A percentile compares a stretch with the other conserved stretches of the same genome.
These are phyloP conservation scores for Drosophila pseudoananassae DNA, from an alignment of 1,140 invertebrate species.

Conservation along the genomic window DNA sequence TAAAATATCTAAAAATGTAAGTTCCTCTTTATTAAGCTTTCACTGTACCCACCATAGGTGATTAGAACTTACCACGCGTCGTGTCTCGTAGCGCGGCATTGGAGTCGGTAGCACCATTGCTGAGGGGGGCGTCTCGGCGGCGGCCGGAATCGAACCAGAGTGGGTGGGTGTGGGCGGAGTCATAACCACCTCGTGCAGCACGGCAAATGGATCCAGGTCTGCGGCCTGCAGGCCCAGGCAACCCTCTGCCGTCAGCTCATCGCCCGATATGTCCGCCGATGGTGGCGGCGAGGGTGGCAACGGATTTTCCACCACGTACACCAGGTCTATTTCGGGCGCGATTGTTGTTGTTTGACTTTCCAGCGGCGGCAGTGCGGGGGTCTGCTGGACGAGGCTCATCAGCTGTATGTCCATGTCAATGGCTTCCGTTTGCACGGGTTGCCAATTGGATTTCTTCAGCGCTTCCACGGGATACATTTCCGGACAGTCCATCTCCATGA, in stretches of 20 bases:
- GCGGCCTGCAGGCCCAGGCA: slow-evolving; percentile 24
- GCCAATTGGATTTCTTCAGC: slow-evolving; percentile 8
- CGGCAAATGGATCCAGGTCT: slow-evolving; percentile 55
- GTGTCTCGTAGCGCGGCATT: slow-evolving; percentile 64
- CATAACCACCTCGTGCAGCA: slow-evolving; percentile 46
- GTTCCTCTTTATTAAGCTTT: neutral
- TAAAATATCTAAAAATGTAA: too few species aligned
- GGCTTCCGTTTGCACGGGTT: neutral
- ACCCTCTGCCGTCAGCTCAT: slow-evolving; percentile 35
- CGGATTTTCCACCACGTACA: slow-evolving; percentile 75
- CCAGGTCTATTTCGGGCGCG: slow-evolving; percentile 66
- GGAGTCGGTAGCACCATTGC: slow-evolving; percentile 2
- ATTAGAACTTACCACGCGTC: slow-evolving; percentile 74
- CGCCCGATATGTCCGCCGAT: slow-evolving; percentile 55
- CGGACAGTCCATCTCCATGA: slow-evolving; percentile 56
- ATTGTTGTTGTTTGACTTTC: slow-evolving; percentile 11
- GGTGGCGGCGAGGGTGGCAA: slow-evolving; percentile 68
- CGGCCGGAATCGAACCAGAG: slow-evolving; percentile 13
- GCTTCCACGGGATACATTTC: slow-evolving; percentile 35
- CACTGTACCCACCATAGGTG: slow-evolving; percentile 26
- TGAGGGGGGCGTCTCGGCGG: slow-evolving; percentile 8
- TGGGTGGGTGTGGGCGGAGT: slow-evolving; percentile 28
- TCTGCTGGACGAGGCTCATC: slow-evolving; percentile 36
- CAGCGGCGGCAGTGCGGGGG: slow-evolving; percentile 25
- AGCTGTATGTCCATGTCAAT: slow-evolving; percentile 37